A percentile compares a stretch with the other conserved stretches of the same genome.
These are phyloP conservation scores for Tetranychus urticae DNA, from an alignment of 1,140 invertebrate genomes.

Conservation along the genomic window DNA sequence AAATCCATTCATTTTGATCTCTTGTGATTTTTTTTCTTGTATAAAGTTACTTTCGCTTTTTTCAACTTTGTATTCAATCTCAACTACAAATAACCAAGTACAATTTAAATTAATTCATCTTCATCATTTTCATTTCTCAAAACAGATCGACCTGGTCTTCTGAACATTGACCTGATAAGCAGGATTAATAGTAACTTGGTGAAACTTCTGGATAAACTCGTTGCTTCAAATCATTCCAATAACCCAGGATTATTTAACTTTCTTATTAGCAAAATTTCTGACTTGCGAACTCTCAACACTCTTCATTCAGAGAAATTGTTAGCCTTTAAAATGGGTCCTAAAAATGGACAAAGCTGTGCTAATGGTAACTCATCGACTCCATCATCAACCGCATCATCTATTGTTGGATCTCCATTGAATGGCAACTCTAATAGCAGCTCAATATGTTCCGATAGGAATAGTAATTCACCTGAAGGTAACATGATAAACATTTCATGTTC, in stretches of 20 bases:
- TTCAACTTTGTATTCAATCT: too few relatives aligned
- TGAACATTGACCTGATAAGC: conserved; percentile 71
- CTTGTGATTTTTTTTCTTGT: background rate
- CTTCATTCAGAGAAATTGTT: conserved; percentile 84
- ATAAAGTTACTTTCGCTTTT: background rate
- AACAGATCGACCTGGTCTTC: conserved; percentile 58
- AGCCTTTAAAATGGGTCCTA: conserved; percentile 66
- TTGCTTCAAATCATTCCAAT: conserved; percentile 43
- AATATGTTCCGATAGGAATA: conserved; percentile 2
- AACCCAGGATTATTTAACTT: conserved; percentile 47
- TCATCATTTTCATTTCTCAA: background rate
- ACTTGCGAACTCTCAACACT: conserved; percentile 77
- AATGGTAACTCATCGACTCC: conserved; percentile 7
- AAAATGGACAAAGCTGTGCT: conserved; percentile 6
- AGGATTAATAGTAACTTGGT: conserved; percentile 72
- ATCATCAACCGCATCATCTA: background rate
- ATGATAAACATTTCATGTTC: background rate
- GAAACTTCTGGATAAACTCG: conserved; percentile 55
- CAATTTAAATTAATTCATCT: background rate
- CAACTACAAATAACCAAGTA: too few relatives aligned
- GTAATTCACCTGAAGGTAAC: background rate
- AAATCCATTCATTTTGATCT: background rate
- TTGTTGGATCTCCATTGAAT: background rate
- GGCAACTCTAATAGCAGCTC: conserved; percentile 12
- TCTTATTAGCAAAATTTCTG: conserved; percentile 76